Evolutionary conservation across 2,113 vertebrate species (phyloP).

Genomic region (Macrotis lagotis): DNA sequence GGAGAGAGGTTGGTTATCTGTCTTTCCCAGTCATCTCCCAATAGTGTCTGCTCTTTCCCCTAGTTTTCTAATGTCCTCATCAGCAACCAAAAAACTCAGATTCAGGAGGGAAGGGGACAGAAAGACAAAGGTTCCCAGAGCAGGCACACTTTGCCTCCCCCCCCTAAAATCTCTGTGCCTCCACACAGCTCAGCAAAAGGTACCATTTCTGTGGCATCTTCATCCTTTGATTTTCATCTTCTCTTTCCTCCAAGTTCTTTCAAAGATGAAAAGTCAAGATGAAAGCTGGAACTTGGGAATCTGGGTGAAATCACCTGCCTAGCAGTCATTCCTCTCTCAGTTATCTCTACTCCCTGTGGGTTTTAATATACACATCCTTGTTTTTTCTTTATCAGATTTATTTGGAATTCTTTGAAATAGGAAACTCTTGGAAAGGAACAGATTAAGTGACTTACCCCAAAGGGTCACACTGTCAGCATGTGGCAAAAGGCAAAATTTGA

Average conservation of each 20-base stretch:
- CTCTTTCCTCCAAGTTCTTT: not conserved
- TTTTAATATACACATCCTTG: not conserved
- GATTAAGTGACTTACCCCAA: not conserved
- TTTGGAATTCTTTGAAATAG: not conserved
- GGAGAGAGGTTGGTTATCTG: not conserved
- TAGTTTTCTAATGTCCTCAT: not conserved
- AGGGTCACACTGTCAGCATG: not conserved
- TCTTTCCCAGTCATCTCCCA: not conserved
- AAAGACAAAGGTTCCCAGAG: not conserved
- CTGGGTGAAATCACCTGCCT: not conserved
- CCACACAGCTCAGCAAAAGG: not conserved
- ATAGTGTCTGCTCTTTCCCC: not conserved
- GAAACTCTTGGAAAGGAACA: not conserved
- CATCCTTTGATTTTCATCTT: not conserved
- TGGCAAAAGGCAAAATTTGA: not conserved
- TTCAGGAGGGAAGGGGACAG: not conserved
- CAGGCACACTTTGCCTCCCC: too few relatives aligned
- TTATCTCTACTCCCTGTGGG: not conserved
- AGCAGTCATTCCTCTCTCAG: not conserved
- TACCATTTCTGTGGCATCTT: not conserved
- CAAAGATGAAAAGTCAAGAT: not conserved
- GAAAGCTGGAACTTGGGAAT: not conserved
- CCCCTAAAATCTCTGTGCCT: not conserved
- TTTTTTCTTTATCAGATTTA: not conserved
- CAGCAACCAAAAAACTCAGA: not conserved